Evolutionary conservation across 2,113 vertebrate species (phyloP).

Genomic region (Tursiops truncatus): DNA sequence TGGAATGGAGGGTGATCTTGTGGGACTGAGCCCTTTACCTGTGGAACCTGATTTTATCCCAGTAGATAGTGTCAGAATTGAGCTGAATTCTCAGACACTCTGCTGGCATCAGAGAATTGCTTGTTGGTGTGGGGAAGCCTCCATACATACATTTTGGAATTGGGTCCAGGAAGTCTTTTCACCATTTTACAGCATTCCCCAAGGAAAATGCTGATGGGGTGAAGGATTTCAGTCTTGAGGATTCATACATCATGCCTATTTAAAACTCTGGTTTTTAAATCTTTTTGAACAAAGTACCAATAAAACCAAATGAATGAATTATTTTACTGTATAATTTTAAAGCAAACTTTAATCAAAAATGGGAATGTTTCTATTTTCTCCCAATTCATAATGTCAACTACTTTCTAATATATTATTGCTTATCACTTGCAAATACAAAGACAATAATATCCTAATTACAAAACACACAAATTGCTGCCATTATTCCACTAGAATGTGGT

Average conservation of each 20-base stretch:
- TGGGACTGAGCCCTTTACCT: not conserved
- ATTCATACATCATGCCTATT: not conserved
- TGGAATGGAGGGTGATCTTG: no score
- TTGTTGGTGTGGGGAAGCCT: no score
- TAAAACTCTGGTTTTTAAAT: not conserved
- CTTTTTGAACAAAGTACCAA: constrained; percentile 22
- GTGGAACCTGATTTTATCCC: not conserved
- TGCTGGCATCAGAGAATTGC: no score
- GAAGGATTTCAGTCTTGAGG: not conserved
- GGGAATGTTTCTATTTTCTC: not conserved
- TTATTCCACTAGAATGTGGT: not conserved
- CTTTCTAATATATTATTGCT: not conserved
- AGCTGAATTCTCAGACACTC: not conserved
- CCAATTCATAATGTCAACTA: not conserved
- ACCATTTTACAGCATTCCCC: not conserved
- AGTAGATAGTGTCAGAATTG: not conserved
- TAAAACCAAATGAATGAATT: constrained; percentile 21
- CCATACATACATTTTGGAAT: no score
- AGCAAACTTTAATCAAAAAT: not conserved
- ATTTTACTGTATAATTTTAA: constrained; percentile 29
- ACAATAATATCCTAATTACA: not conserved
- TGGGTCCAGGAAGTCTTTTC: not conserved
- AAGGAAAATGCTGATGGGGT: not conserved
- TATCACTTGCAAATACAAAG: not conserved
- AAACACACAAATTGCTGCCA: not conserved